Conservation (phyloP, 2,113 vertebrate species). For the Corydoras sp. region DNA sequence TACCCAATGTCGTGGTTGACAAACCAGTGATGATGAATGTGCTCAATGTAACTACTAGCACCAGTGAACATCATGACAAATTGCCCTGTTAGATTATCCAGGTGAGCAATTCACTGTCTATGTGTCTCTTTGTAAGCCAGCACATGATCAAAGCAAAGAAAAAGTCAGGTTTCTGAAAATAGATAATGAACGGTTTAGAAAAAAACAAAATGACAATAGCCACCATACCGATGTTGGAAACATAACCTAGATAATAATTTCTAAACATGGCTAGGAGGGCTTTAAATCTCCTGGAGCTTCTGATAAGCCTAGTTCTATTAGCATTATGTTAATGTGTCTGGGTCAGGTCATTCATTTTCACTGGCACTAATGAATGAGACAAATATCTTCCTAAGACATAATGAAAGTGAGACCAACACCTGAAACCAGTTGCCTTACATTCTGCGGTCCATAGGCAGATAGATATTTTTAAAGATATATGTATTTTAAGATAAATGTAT, state of each 20-base stretch:
- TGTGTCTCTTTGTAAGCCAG: background rate
- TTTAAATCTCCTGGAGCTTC: conserved; percentile 30
- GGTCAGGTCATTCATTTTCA: conserved; percentile 36
- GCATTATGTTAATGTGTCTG: conserved; percentile 59
- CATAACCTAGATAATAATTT: conserved; percentile 8
- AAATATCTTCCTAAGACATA: conserved; percentile 48
- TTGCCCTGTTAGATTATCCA: conserved; percentile 12
- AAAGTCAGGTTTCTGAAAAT: background rate
- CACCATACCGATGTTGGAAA: background rate
- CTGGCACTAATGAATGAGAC: conserved; percentile 52
- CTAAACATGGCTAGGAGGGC: conserved; percentile 14
- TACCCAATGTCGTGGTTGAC: too few relatives aligned
- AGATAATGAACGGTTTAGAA: conserved; percentile 7
- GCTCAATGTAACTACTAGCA: background rate
- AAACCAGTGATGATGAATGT: too few relatives aligned
- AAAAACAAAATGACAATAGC: background rate
- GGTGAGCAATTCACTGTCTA: conserved; percentile 11
- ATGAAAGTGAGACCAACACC: conserved; percentile 47
- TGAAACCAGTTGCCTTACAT: background rate
- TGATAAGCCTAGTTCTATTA: conserved; percentile 46
- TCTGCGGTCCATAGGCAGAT: conserved; percentile 3
- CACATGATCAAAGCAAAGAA: conserved; percentile 24
- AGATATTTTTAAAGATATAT: background rate
- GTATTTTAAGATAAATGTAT: too few relatives aligned
- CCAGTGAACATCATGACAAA: conserved; percentile 8